Evolutionary conservation across 2,113 vertebrate species (phyloP), one percentile per base, ranked within the genome.

Genomic region (Syngnathus floridae): DNA sequence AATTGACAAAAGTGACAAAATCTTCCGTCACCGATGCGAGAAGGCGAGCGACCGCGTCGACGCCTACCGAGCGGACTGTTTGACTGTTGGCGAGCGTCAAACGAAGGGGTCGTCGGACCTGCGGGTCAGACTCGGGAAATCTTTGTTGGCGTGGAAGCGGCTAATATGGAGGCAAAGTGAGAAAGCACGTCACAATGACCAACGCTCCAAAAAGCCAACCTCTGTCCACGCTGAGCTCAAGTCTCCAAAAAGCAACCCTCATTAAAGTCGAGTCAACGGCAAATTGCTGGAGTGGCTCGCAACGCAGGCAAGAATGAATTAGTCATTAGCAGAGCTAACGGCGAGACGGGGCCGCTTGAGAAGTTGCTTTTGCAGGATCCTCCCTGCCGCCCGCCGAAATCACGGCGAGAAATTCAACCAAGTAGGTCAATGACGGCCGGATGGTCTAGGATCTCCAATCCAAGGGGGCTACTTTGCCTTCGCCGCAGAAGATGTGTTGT

Each of bases 191-290:
- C 74, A 73, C 68, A 73, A 55, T 43, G 5, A 41, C 22, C 72
- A 66, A 74, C 56, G 74, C 76, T 58, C 85, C 69, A 82, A 87
- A 82, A 79, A 80, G 79, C 79, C 76, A 73, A 75, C 79, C 76
- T 82, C 80, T 66, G 55, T 81, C 83, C 81, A 67, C 51, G 67
- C 79, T 67, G 69, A 84, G 81, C 77, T 75, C 66, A 80, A 84
- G 82, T 83, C 79, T 82, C 80, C 88, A 86, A 82, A 85, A 31
- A 87, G 84, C 82, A 82, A 84, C 78, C 87, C 88, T 90, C 90
- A 92, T 90, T 91, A 92, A 89, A 85, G 87, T 80, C 77, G 87
- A 90, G 88, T 91, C 91, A 90, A 91, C 91, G 88, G 89, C 84
- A 88, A 90, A 88, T 89, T 87, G 89, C 88, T 88, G 88, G 83